These are phyloP conservation scores for Lutraria lutraria DNA, from an alignment of 2,888 invertebrate genomes.

Conservation along the genomic window DNA sequence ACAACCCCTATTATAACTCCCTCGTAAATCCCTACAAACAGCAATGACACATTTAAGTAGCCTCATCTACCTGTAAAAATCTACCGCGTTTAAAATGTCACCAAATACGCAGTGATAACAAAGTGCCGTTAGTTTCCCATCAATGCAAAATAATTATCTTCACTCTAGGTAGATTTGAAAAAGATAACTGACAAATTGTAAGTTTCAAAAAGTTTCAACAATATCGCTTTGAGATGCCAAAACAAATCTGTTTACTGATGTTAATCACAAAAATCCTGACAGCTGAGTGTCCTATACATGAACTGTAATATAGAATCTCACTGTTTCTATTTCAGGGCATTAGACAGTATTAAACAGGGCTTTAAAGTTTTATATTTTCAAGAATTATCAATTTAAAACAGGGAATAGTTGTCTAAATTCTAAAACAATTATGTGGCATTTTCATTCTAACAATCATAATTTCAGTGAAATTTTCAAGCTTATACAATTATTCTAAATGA, in stretches of 20 bases:
- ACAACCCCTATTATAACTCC: neutral
- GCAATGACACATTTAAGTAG: conserved; percentile 7
- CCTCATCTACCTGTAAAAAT: conserved; percentile 20
- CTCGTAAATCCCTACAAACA: conserved; percentile 10
- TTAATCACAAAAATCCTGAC: conserved; percentile 1
- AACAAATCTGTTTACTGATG: neutral
- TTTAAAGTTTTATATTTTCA: too few relatives aligned
- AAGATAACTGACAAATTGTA: neutral
- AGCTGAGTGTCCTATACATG: neutral
- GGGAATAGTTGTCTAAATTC: too few relatives aligned
- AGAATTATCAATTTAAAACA: too few relatives aligned
- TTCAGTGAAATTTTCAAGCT: too few relatives aligned
- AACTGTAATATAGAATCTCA: neutral
- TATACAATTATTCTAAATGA: too few relatives aligned
- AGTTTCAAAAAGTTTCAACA: neutral
- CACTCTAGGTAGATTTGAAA: neutral
- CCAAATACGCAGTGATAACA: conserved; percentile 7
- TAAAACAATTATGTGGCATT: too few relatives aligned
- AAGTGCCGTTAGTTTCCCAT: conserved; percentile 26
- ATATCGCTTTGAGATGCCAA: neutral
- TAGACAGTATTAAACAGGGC: too few relatives aligned
- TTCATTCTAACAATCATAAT: too few relatives aligned
- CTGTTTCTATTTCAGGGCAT: too few relatives aligned
- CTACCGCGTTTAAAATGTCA: conserved; percentile 10
- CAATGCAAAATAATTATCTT: conserved; percentile 18